phyloP scores from a whole-genome alignment of 2,888 invertebrate genomes.

The Dyspetes luteomarginatus region DNA sequence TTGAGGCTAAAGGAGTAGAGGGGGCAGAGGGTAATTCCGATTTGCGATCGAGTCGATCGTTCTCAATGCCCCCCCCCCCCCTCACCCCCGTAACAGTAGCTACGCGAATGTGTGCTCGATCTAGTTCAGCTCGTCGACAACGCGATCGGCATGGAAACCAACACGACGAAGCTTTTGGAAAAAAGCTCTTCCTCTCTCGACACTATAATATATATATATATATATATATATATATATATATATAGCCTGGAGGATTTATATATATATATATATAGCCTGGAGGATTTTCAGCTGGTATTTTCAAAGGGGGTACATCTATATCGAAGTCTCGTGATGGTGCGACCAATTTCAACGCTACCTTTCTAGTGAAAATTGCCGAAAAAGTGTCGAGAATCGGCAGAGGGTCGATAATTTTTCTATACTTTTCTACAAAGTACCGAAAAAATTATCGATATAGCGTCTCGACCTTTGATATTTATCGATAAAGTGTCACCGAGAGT shows the following conservation, averaged over 20 bases:
- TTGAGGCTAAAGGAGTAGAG: not conserved
- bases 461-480: too few species aligned
- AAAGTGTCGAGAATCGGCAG: not conserved
- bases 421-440: too few species aligned
- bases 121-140: slow-evolving; percentile 54
- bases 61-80: not conserved
- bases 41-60: slow-evolving; percentile 49
- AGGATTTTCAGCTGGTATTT: slow-evolving; percentile 26
- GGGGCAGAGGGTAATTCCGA: slow-evolving; percentile 49
- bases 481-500: too few species aligned
- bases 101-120: slow-evolving; percentile 28
- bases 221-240: too few species aligned
- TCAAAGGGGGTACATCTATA: not conserved
- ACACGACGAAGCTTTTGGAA: slow-evolving; percentile 22
- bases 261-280: not conserved
- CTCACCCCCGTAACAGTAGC: not conserved
- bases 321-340: not conserved
- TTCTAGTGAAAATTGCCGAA: too few species aligned
- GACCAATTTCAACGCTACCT: not conserved
- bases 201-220: not conserved
- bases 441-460: too few species aligned
- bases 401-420: not conserved
- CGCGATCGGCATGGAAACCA: slow-evolving; percentile 31
- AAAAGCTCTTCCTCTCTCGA: slow-evolving; percentile 25
- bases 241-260: not conserved